Evolutionary conservation across 2,797 vertebrate genomes (phyloP).

Genomic region (Poecilia picta): DNA sequence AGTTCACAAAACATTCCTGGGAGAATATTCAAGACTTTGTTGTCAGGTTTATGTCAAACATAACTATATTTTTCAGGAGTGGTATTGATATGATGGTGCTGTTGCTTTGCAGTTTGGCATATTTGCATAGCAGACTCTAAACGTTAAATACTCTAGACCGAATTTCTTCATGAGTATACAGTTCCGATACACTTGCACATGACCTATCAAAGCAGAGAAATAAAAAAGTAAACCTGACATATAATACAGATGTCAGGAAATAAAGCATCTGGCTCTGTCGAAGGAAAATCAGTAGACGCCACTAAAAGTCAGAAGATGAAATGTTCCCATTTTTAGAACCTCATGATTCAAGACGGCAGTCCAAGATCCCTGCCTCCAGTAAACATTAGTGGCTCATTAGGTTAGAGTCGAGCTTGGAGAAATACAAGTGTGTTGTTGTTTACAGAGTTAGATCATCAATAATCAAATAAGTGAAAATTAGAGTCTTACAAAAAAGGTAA

Average conservation of each 20-base stretch:
- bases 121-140: constrained; percentile 18
- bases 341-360: constrained; percentile 14
- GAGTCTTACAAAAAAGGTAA: background rate
- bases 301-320: constrained; percentile 19
- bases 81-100: constrained; percentile 32
- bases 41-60: constrained; percentile 39
- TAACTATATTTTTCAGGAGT: constrained; percentile 22
- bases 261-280: background rate
- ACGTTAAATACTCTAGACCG: background rate
- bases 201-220: background rate
- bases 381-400: constrained; percentile 4
- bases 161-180: background rate
- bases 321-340: constrained; percentile 20
- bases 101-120: constrained; percentile 52
- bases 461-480: constrained; percentile 15
- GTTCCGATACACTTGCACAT: background rate
- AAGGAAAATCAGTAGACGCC: constrained; percentile 17
- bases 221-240: background rate
- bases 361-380: background rate
- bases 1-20: constrained; percentile 22
- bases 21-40: constrained; percentile 20
- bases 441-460: constrained; percentile 2
- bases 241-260: background rate
- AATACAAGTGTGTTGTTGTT: background rate
- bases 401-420: background rate